Evolutionary conservation across 2,888 invertebrate genomes (phyloP).

Genomic region (Chirona hameri): DNA sequence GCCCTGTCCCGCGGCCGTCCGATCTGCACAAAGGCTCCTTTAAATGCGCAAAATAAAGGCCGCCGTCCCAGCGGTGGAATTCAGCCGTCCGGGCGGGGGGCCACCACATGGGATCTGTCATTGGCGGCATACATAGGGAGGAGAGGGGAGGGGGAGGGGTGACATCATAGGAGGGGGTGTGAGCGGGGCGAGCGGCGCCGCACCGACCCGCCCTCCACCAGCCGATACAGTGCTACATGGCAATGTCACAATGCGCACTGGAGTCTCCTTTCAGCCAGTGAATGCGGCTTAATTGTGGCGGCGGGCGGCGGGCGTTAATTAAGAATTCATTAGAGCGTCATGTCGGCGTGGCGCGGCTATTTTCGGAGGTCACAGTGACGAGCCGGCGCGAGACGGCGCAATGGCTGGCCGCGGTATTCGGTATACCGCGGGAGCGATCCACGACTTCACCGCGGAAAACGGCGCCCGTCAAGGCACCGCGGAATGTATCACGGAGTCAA

Average conservation of each 20-base stretch:
- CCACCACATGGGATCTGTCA: background rate
- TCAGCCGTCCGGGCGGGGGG: background rate
- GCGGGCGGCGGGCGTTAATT: background rate
- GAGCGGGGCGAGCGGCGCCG: background rate
- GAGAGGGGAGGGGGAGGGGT: background rate
- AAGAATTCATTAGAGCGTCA: background rate
- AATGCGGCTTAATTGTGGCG: background rate
- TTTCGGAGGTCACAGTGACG: background rate
- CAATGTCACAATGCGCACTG: background rate
- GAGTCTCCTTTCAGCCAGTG: background rate
- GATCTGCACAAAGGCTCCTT: background rate
- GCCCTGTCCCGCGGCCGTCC: background rate
- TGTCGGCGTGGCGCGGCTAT: background rate
- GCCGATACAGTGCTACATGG: background rate
- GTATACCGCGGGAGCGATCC: background rate
- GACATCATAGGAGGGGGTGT: background rate
- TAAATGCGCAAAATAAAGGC: slow-evolving; percentile 13
- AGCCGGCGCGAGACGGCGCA: background rate
- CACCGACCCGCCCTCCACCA: background rate
- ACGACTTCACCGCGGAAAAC: background rate
- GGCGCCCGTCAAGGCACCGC: background rate
- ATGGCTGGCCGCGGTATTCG: background rate
- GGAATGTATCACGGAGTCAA: background rate
- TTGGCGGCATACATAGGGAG: background rate
- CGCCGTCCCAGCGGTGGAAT: background rate